A percentile compares a stretch with the other conserved stretches of the same genome.
Conservation (phyloP, 2,797 vertebrate species). For the Nannoperca australis region DNA sequence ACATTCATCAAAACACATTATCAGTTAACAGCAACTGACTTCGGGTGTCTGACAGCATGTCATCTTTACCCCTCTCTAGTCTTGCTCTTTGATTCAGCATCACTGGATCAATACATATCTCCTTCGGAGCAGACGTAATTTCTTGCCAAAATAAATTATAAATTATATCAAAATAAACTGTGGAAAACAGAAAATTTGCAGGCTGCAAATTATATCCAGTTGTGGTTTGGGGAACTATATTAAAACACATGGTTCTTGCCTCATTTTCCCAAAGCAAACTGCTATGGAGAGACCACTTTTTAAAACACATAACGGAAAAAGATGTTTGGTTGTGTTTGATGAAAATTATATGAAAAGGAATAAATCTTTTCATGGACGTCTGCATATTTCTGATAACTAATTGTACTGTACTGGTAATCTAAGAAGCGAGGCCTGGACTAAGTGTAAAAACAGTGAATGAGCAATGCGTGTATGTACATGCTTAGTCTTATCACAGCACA, state of each 20-base stretch:
- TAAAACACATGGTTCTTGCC: conserved; percentile 30
- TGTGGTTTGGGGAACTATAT: conserved; percentile 53
- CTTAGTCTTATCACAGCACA: background rate
- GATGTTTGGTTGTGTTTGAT: conserved; percentile 20
- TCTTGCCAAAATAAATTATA: conserved; percentile 27
- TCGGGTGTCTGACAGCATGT: conserved; percentile 18
- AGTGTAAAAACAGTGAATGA: background rate
- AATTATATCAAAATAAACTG: conserved; percentile 39
- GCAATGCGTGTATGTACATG: conserved; percentile 2
- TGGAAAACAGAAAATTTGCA: conserved; percentile 32
- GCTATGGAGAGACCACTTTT: conserved; percentile 15
- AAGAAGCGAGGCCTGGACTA: background rate
- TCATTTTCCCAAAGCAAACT: conserved; percentile 31
- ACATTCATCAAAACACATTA: conserved; percentile 49
- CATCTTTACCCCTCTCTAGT: conserved; percentile 21
- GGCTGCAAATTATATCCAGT: conserved; percentile 50
- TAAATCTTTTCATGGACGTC: conserved; percentile 32
- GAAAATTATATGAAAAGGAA: conserved; percentile 14
- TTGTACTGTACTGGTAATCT: conserved; percentile 12
- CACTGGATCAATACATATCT: conserved; percentile 40
- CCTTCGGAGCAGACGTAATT: conserved; percentile 27
- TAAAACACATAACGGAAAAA: conserved; percentile 30
- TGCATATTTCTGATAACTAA: conserved; percentile 36
- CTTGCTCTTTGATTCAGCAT: conserved; percentile 16
- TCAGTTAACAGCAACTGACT: conserved; percentile 31